These are phyloP conservation scores for Heliornis fulica DNA, from an alignment of 2,113 vertebrate species.

Conservation along the genomic window DNA sequence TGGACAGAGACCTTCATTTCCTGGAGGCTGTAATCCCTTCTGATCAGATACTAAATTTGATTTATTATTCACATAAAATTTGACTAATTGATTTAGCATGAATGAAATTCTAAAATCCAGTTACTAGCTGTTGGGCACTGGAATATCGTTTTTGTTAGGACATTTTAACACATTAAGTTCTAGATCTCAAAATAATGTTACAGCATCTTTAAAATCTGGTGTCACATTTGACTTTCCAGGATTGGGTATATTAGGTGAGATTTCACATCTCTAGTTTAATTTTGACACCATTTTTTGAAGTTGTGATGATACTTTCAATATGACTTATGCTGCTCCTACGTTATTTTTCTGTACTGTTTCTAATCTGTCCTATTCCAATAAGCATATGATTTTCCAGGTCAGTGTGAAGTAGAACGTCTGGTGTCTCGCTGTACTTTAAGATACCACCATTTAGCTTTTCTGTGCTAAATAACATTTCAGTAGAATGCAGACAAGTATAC, in stretches of 20 bases:
- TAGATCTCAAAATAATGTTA: constrained; percentile 26
- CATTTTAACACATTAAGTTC: not conserved
- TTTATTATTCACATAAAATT: constrained; percentile 45
- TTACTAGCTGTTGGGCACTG: not conserved
- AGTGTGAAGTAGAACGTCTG: not conserved
- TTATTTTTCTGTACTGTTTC: not conserved
- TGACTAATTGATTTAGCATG: constrained; percentile 22
- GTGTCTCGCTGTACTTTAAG: not conserved
- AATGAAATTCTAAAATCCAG: constrained; percentile 33
- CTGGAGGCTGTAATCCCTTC: constrained; percentile 12
- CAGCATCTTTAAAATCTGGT: constrained; percentile 1
- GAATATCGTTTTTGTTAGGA: not conserved
- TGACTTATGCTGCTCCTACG: not conserved
- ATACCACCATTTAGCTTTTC: not conserved
- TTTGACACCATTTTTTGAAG: not conserved
- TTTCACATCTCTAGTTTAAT: constrained; percentile 9
- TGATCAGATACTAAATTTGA: constrained; percentile 42
- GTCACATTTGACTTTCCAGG: not conserved
- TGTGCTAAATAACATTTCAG: not conserved
- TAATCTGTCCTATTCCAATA: not conserved
- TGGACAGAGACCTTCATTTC: constrained; percentile 10
- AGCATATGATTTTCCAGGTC: constrained; percentile 33
- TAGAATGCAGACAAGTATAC: not conserved
- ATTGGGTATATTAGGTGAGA: not conserved
- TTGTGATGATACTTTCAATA: constrained; percentile 3